Evolutionary conservation across 2,113 vertebrate genomes (phyloP).

Genomic region (Chrysemys picta): DNA sequence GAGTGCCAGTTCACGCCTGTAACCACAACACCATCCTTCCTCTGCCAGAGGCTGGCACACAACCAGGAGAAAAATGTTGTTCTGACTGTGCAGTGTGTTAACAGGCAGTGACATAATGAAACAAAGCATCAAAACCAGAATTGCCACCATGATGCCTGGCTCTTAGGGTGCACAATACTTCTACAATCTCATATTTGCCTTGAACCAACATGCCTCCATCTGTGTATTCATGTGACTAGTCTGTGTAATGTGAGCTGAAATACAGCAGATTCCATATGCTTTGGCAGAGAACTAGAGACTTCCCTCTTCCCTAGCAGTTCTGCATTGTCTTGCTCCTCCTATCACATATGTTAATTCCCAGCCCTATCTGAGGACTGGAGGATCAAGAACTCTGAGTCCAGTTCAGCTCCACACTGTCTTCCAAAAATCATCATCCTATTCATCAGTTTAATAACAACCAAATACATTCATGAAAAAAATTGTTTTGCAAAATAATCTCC

Average conservation of each 20-base stretch:
- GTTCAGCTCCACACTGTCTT: not conserved
- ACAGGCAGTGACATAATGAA: not conserved
- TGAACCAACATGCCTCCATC: not conserved
- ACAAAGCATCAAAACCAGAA: not conserved
- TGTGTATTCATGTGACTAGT: not conserved
- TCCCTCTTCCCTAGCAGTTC: not conserved
- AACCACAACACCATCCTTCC: not conserved
- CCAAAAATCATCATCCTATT: not conserved
- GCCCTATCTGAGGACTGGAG: not conserved
- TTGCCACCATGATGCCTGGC: not conserved
- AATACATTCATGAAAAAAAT: too few species aligned
- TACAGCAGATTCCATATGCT: not conserved
- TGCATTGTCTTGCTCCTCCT: not conserved
- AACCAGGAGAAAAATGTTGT: not conserved
- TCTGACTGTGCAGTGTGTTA: not conserved
- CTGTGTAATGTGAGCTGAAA: not conserved
- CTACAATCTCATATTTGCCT: not conserved
- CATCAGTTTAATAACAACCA: not conserved
- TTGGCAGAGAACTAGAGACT: not conserved
- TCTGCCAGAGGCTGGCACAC: not conserved
- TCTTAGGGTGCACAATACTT: not conserved
- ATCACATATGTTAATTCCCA: not conserved
- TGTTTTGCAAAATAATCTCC: not conserved
- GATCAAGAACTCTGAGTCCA: not conserved
- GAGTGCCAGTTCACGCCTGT: not conserved